A percentile compares a stretch with the other conserved stretches of the same genome.
These are phyloP conservation scores for Panagrolaimus sp. DNA, from an alignment of 1,140 invertebrate species.

Conservation along the genomic window DNA sequence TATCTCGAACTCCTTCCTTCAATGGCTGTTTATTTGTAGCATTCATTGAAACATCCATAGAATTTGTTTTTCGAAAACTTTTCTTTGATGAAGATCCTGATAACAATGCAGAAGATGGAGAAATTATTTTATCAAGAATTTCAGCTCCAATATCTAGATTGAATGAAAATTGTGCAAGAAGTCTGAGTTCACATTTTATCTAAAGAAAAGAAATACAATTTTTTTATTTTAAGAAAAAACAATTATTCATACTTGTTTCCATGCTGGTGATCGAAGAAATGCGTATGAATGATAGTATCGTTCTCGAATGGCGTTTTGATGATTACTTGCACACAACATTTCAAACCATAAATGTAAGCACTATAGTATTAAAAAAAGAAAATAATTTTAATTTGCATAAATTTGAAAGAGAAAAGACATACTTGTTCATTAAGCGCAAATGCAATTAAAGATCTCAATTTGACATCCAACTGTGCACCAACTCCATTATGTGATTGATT, in stretches of 20 bases:
- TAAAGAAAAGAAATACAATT: slow-evolving; percentile 63
- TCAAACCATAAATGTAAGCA: slow-evolving; percentile 92
- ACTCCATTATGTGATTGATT: slow-evolving; percentile 89
- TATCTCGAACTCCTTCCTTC: slow-evolving; percentile 91
- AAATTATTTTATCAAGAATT: slow-evolving; percentile 64
- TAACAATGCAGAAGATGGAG: not conserved
- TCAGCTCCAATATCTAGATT: slow-evolving; percentile 95
- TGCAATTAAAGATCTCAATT: slow-evolving; percentile 85
- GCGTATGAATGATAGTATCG: slow-evolving; percentile 99
- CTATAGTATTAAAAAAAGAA: too few relatives aligned
- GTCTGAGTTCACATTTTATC: slow-evolving; percentile 90
- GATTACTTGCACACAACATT: slow-evolving; percentile 82
- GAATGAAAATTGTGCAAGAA: slow-evolving; percentile 93
- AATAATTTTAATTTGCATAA: not conserved
- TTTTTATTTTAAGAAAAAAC: not conserved
- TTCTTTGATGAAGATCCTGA: slow-evolving; percentile 22
- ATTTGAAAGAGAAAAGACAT: not conserved
- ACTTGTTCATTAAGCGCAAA: slow-evolving; percentile 75
- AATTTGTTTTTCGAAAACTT: slow-evolving; percentile 6
- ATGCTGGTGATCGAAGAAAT: slow-evolving; percentile 94
- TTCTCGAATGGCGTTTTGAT: slow-evolving; percentile 73
- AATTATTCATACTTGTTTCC: slow-evolving; percentile 66
- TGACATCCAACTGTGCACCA: slow-evolving; percentile 96
- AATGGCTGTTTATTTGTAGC: slow-evolving; percentile 67
- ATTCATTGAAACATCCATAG: slow-evolving; percentile 14